Conservation (phyloP, 2,888 invertebrate species). For the Agrochola macilenta region DNA sequence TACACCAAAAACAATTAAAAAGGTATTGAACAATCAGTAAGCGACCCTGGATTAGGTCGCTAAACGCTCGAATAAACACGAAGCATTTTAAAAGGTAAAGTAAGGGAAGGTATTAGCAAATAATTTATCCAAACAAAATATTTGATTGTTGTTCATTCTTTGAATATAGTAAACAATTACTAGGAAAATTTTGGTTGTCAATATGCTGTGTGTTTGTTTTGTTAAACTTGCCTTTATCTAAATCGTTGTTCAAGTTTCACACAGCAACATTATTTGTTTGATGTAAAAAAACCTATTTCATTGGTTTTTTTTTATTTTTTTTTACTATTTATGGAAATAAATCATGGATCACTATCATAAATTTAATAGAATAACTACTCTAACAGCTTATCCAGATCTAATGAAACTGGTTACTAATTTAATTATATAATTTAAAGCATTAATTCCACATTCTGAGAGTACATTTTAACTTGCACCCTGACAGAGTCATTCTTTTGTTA, state of each 20-base stretch:
- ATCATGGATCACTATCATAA: no score
- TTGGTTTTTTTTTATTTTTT: not conserved
- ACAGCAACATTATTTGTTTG: not conserved
- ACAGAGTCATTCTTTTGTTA: no score
- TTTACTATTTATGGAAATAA: not conserved
- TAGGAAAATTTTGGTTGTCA: not conserved
- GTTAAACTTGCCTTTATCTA: no score
- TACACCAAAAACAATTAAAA: conserved; percentile 18
- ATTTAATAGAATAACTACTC: no score
- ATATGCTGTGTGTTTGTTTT: not conserved
- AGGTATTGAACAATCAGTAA: conserved; percentile 12
- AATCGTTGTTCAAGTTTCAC: not conserved
- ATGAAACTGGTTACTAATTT: not conserved
- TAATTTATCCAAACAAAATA: conserved; percentile 10
- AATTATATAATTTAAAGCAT: not conserved
- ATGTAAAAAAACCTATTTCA: not conserved
- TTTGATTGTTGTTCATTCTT: conserved; percentile 7
- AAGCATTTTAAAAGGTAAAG: conserved; percentile 37
- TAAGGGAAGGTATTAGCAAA: conserved; percentile 11
- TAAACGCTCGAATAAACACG: conserved; percentile 30
- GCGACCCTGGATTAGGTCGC: conserved; percentile 28
- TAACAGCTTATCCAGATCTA: not conserved
- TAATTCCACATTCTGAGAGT: no score
- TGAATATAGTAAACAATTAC: conserved; percentile 1
- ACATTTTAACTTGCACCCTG: no score